Evolutionary conservation across 2,797 vertebrate species (phyloP), one percentile per base, ranked within the genome.

Genomic region (Acanthurus tractus): DNA sequence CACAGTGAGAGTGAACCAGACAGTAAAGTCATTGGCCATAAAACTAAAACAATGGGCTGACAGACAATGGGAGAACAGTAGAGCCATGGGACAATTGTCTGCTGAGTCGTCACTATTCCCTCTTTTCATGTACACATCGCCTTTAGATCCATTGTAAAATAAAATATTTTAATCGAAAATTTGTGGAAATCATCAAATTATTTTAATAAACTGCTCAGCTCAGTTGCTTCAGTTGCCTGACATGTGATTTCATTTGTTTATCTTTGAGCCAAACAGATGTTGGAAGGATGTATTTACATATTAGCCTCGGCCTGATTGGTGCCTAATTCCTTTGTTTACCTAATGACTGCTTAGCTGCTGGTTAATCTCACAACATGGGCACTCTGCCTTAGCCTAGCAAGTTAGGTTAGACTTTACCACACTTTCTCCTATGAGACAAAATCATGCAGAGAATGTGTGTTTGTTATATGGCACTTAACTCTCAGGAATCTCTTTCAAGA

Each of bases 321-420:
- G 63, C 61, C 63, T 86, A 78, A 84, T 79, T 67, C 77, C 70
- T 63, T 73, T 66, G 76, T 87, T 85, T 79, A 78, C 59, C 63
- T 83, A 76, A 75, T 57, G 69, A 79, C 80, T 61, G 78, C 74
- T 84, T 69, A 76, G 76, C 78, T 56, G n/a, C 57, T 57, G 66
- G 69, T 74, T 87, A 86, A 83, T 85, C 83, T 79, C 63, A 72
- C 67, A 70, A 78, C 52, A 70, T 50, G 72, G 56, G 56, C 69
- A 57, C 50, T 57, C 25, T 15, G 72, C 63, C 23, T 22, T 6
- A 63, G 53, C 49, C 36, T 23, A 11, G 49, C 3, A 8, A 63
- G 63, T 66, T 17, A n/a, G 44, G 23, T 34, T 52, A 55, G 68
- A 71, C 65, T 76, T 68, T 68, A 54, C 63, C 25, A 4, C 42